These are phyloP conservation scores for Camponotus vicinus DNA, from an alignment of 1,140 invertebrate species.

Conservation along the genomic window DNA sequence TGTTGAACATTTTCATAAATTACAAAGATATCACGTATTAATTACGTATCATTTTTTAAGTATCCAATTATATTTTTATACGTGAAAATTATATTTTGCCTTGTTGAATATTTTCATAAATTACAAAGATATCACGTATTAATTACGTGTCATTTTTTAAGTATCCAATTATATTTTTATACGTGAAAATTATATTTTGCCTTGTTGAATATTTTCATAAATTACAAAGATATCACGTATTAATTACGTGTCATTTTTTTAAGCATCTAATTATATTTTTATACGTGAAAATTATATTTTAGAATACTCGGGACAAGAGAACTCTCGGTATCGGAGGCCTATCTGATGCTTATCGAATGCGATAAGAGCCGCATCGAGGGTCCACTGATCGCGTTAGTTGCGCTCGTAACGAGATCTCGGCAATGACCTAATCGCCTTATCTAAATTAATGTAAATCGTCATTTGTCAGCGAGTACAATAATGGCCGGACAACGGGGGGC, in stretches of 20 bases:
- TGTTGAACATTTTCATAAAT: neutral
- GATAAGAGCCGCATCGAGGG: constrained; percentile 34
- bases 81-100: neutral
- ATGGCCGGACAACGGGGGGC: neutral
- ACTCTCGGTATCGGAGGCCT: constrained; percentile 21
- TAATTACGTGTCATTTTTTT: neutral
- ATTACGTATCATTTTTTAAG: neutral
- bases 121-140: neutral
- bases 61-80: too few species aligned
- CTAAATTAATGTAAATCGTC: constrained; percentile 78
- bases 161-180: neutral
- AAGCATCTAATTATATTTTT: constrained; percentile 13
- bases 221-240: neutral
- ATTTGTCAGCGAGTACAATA: constrained; percentile 76
- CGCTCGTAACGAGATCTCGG: constrained; percentile 30
- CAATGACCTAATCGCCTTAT: constrained; percentile 65
- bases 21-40: constrained; percentile 5
- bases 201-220: neutral
- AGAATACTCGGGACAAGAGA: neutral
- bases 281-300: neutral
- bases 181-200: neutral
- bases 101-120: neutral
- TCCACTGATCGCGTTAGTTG: constrained; percentile 36
- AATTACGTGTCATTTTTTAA: neutral
- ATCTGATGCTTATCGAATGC: constrained; percentile 29